Percentiles rank a stretch among this genome's conserved stretches.
Conservation (phyloP, 2,888 invertebrate species). For the Torymus auratus region DNA sequence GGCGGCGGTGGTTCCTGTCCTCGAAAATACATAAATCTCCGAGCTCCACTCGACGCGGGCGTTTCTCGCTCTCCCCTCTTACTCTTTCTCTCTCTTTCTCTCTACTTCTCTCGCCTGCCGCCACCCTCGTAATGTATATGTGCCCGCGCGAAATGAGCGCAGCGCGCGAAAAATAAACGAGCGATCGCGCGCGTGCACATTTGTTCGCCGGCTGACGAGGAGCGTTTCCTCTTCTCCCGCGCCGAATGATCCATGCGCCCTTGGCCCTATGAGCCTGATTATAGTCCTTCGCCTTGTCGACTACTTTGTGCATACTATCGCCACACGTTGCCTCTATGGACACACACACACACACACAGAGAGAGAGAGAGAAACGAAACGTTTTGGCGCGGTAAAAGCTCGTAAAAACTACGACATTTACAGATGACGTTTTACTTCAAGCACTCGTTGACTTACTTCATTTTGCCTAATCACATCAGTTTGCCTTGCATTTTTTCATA, state of each 20-base stretch:
- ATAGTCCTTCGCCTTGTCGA: neutral
- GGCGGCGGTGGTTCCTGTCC: constrained; percentile 13
- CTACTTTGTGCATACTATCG: neutral
- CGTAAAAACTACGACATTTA: neutral
- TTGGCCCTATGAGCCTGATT: neutral
- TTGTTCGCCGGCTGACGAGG: neutral
- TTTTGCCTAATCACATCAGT: no score
- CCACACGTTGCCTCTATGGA: no score
- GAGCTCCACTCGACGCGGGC: constrained; percentile 49
- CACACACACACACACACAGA: no score
- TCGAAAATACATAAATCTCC: constrained; percentile 61
- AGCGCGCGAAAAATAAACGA: constrained; percentile 65
- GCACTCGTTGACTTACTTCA: no score
- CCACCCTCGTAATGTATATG: constrained; percentile 56
- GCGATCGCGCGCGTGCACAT: constrained; percentile 32
- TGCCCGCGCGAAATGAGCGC: constrained; percentile 46
- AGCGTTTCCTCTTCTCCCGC: neutral
- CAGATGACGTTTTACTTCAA: no score
- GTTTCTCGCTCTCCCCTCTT: no score
- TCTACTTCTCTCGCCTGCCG: no score
- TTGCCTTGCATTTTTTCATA: no score
- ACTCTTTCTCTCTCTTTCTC: no score
- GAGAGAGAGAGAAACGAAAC: no score
- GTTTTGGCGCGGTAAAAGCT: constrained; percentile 30
- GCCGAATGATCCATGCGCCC: constrained; percentile 5